Evolutionary conservation across 2,113 vertebrate species (phyloP).

Genomic region (Cariama cristata): DNA sequence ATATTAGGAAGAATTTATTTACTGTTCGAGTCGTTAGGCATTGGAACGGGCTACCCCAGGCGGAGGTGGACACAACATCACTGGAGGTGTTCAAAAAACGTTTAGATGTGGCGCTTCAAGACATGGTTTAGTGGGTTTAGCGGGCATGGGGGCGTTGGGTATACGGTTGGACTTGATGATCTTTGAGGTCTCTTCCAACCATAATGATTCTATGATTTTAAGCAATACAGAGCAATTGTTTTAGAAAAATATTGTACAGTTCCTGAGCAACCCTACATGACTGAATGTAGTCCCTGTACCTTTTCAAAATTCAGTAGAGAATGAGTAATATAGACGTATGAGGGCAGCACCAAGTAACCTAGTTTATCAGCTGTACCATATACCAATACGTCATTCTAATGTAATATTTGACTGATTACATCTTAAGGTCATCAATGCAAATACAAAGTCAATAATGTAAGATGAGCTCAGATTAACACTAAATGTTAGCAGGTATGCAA

Average conservation of each 20-base stretch:
- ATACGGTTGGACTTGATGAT: too few species aligned
- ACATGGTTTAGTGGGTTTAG: too few species aligned
- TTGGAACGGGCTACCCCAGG: too few species aligned
- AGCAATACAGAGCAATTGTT: not conserved
- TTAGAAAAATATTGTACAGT: not conserved
- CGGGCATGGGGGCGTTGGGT: too few species aligned
- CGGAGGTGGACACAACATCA: too few species aligned
- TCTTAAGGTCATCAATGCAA: not conserved
- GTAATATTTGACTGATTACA: not conserved
- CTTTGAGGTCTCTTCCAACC: too few species aligned
- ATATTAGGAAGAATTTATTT: too few species aligned
- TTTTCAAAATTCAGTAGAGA: not conserved
- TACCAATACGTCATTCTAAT: not conserved
- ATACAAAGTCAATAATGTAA: not conserved
- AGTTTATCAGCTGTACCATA: not conserved
- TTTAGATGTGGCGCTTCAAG: too few species aligned
- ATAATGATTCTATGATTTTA: not conserved
- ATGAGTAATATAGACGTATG: not conserved
- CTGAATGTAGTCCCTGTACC: not conserved
- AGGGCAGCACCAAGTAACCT: not conserved
- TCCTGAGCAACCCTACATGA: not conserved
- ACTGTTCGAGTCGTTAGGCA: too few species aligned
- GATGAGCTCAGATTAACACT: not conserved
- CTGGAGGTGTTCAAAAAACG: too few species aligned
- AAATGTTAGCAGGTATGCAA: not conserved